Conservation (phyloP, 2,888 invertebrate genomes). For the Euphydryas editha region DNA sequence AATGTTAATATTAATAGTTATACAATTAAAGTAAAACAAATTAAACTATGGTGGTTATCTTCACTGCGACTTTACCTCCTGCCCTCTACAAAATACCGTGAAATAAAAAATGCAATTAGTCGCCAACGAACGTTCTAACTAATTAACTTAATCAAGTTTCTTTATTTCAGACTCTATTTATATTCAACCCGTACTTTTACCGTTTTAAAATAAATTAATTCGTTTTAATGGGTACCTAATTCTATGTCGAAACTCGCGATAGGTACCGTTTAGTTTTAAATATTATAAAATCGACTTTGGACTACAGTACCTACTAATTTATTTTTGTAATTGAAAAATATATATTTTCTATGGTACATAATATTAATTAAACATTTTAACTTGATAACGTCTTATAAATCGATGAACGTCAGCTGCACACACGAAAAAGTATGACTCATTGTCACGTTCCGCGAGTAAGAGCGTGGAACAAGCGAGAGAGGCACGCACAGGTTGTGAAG, state of each 20-base stretch:
- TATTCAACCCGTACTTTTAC: conserved; percentile 52
- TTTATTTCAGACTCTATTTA: conserved; percentile 63
- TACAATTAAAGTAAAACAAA: neutral
- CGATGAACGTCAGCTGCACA: too few relatives aligned
- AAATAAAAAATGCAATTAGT: conserved; percentile 75
- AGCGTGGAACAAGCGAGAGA: too few relatives aligned
- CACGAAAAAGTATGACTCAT: too few relatives aligned
- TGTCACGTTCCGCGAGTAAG: too few relatives aligned
- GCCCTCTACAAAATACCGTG: conserved; percentile 61
- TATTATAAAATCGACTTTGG: too few relatives aligned
- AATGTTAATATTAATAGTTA: neutral
- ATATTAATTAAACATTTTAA: too few relatives aligned
- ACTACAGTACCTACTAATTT: too few relatives aligned
- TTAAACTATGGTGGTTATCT: conserved; percentile 33
- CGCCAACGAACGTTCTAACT: conserved; percentile 71
- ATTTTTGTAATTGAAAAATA: too few relatives aligned
- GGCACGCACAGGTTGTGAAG: too few relatives aligned
- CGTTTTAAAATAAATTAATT: conserved; percentile 31
- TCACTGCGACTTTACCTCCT: conserved; percentile 69
- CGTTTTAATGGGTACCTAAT: conserved; percentile 16
- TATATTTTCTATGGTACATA: too few relatives aligned
- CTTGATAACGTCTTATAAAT: too few relatives aligned
- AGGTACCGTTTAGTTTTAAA: neutral
- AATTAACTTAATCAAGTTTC: conserved; percentile 76
- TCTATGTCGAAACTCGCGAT: neutral